Evolutionary conservation across 2,888 invertebrate genomes (phyloP), one percentile per base, ranked within the genome.

Genomic region (Trichacis sp.): DNA sequence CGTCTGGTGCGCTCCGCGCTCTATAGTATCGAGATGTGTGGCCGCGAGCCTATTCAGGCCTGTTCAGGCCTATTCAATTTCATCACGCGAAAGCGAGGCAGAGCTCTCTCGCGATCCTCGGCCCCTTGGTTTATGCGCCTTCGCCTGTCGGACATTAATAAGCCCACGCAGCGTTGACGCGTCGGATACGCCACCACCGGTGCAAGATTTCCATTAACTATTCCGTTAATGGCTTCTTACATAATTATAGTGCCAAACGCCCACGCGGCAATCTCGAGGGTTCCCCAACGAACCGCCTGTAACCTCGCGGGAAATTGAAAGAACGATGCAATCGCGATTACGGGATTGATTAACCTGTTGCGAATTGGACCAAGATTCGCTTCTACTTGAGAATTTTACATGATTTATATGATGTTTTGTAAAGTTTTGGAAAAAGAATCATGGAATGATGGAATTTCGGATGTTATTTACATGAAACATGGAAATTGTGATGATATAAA

Each of bases 201-300:
- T 64, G 64, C 71, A 68, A 69, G 71, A 75, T 74, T 71, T 70
- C 70, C 67, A 75, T 74, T 76, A 76, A 74, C 68, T 75, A 76
- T 74, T 74, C 66, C 64, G 67, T 75, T 76, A 72, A 76, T 76
- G 65, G 71, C 57, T 51, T 68, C 68, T 76, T 74, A 70, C 70
- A 68, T 75, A 76, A 76, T 76, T 75, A 72, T 70, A 66, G n/a
- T n/a, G 55, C 53, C 63, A 61, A 53, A 64, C 73, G 68, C 74
- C 76, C 72, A 76, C 75, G 72, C 73, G 54, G 45, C 50, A 36
- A n/a, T 64, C 54, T 47, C 59, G 55, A 42, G 53, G 49, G 50
- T 49, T 56, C 52, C 58, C 48, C 58, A 45, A 52, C 29, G 29
- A 57, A 50, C 54, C n/a, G n/a, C n/a, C n/a, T n/a, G n/a, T n/a